Conservation (phyloP, 1,140 invertebrate genomes). For the Rhopalosiphum maidis region DNA sequence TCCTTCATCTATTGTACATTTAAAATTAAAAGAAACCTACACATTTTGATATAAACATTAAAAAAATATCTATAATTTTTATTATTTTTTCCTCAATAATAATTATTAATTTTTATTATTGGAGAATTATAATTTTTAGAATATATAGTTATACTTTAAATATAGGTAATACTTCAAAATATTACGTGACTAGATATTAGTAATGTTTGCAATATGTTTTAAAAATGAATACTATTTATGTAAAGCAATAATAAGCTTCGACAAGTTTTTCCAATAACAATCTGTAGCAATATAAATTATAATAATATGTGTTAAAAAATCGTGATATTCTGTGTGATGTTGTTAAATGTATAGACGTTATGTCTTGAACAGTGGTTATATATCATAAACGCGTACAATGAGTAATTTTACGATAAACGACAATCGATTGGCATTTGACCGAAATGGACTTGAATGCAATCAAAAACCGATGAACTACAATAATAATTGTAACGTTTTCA, state of each 20-base stretch:
- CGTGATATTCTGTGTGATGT: background rate
- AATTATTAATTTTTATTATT: background rate
- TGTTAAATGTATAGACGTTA: background rate
- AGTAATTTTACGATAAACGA: constrained; percentile 10
- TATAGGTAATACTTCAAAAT: background rate
- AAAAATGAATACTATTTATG: background rate
- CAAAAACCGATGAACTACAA: background rate
- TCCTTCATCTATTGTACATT: background rate
- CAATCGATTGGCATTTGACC: constrained; percentile 33
- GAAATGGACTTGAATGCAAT: background rate
- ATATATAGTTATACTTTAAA: background rate
- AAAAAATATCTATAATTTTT: background rate
- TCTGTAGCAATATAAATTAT: background rate
- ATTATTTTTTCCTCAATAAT: background rate
- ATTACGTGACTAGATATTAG: background rate
- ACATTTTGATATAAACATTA: background rate
- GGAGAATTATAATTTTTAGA: background rate
- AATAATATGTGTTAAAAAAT: background rate
- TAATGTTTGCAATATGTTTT: background rate
- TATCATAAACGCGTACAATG: background rate
- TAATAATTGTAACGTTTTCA: background rate
- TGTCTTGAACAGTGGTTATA: background rate
- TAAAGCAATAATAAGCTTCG: background rate
- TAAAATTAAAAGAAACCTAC: background rate
- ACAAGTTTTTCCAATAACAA: background rate